Evolutionary conservation across 1,140 invertebrate species (phyloP).

Genomic region (Nymphalis io): DNA sequence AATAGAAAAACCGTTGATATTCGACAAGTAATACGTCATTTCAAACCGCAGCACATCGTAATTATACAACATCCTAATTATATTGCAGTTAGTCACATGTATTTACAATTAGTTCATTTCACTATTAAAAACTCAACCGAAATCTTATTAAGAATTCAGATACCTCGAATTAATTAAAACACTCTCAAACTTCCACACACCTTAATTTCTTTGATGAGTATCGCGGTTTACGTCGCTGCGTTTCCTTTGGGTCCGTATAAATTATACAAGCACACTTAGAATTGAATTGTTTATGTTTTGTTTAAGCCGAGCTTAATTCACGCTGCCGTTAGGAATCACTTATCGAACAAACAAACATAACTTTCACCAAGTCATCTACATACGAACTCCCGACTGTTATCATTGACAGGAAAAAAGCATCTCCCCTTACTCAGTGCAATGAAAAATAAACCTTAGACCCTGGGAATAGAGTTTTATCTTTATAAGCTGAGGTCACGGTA

Average conservation of each 20-base stretch:
- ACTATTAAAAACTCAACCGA: constrained; percentile 26
- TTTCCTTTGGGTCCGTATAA: neutral
- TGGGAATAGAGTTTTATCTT: neutral
- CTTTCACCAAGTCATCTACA: neutral
- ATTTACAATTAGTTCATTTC: neutral
- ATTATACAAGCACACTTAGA: neutral
- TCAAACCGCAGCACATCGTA: too few relatives aligned
- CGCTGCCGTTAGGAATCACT: neutral
- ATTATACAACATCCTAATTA: too few relatives aligned
- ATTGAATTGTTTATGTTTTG: neutral
- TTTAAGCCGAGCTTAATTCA: neutral
- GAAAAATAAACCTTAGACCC: constrained; percentile 2
- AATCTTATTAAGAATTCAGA: constrained; percentile 33
- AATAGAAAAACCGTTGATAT: too few relatives aligned
- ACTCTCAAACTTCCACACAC: constrained; percentile 29
- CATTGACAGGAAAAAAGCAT: constrained; percentile 3
- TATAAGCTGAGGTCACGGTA: neutral
- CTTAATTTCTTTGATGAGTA: constrained; percentile 26
- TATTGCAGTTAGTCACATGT: too few relatives aligned
- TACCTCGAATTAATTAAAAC: constrained; percentile 36
- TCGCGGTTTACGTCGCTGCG: neutral
- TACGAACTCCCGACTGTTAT: neutral
- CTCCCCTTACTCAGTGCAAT: neutral
- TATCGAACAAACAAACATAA: constrained; percentile 9
- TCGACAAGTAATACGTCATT: too few relatives aligned